Evolutionary conservation across 2,797 vertebrate species (phyloP), one percentile per base, ranked within the genome.

Genomic region (Pitangus sulphuratus): DNA sequence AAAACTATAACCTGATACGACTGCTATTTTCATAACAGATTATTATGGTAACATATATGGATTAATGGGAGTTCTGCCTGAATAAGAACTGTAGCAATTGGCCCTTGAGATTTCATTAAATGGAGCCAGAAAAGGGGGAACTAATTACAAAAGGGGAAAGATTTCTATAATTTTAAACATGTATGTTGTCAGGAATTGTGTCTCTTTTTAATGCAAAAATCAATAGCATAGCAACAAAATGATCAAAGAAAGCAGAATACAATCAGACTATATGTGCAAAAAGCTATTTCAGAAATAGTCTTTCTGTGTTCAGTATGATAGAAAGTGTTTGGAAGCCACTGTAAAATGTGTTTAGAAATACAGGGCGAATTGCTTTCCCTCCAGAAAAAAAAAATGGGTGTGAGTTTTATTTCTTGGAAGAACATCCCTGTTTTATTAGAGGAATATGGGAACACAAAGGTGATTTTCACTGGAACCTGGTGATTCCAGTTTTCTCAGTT

Each of bases 121-220:
- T 76, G 45, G 57, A 89, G 33, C 26, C 31, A 87, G 84, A 56
- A 57, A 78, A 76, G 25, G 42, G n/a, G 61, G 39, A 85, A 54
- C 50, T 91, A 78, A 94, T 85, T 93, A 64, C 2, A 6, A 76
- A 74, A 40, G 25, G 28, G 33, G 12, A 33, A 83, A 75, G 39
- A 71, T 58, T 84, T 75, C 31, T 84, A 5, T 72, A 72, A 16
- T 75, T 86, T 86, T 69, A 78, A 93, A 66, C 65, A 44, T 44
- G 8, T 48, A 48, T 82, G 51, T 89, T 95, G 40, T 78, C 87
- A 28, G 40, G 58, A 92, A 51, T n/a, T 65, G 6, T 81, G 33
- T 88, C 57, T 91, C 45, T 85, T 65, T 92, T 87, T 85, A 91
- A 85, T 53, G 47, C 50, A 91, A 85, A 96, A 95, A 81, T 89